phyloP scores from a whole-genome alignment of 2,113 vertebrate genomes.

The Tor tambroides region DNA sequence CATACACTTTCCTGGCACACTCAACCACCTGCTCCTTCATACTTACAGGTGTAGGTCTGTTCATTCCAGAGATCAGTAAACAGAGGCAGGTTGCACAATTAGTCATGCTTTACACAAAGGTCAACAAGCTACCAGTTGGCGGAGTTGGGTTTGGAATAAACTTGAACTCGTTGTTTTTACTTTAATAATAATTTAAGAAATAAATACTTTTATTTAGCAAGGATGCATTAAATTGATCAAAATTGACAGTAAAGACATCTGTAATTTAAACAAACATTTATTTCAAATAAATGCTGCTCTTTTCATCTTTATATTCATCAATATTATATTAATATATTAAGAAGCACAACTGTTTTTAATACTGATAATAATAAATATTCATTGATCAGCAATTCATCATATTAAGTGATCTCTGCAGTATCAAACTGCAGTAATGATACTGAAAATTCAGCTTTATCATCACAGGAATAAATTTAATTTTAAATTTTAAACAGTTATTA shows the following conservation, averaged over 20 bases:
- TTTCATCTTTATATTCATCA: too few species aligned
- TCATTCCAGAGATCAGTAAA: conserved; percentile 30
- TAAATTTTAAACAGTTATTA: too few species aligned
- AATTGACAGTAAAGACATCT: too few species aligned
- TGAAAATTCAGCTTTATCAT: background rate
- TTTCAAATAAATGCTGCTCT: too few species aligned
- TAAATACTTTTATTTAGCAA: background rate
- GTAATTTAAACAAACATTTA: too few species aligned
- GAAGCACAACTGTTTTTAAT: background rate
- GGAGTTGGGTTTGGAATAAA: conserved; percentile 5
- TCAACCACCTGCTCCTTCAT: conserved; percentile 41
- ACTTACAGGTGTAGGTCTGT: conserved; percentile 45
- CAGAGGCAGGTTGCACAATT: conserved; percentile 33
- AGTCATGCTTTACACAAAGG: conserved; percentile 24
- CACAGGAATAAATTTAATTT: background rate
- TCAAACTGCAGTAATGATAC: background rate
- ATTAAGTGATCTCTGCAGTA: background rate
- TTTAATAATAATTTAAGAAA: background rate
- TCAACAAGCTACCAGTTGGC: conserved; percentile 32
- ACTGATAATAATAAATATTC: background rate
- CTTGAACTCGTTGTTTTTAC: background rate
- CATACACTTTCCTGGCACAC: conserved; percentile 41
- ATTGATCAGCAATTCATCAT: background rate
- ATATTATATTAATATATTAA: too few species aligned
- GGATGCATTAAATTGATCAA: background rate